Percentiles rank a stretch among this genome's conserved stretches.
phyloP scores from a whole-genome alignment of 2,888 invertebrate genomes.

The Orthosia gracilis region DNA sequence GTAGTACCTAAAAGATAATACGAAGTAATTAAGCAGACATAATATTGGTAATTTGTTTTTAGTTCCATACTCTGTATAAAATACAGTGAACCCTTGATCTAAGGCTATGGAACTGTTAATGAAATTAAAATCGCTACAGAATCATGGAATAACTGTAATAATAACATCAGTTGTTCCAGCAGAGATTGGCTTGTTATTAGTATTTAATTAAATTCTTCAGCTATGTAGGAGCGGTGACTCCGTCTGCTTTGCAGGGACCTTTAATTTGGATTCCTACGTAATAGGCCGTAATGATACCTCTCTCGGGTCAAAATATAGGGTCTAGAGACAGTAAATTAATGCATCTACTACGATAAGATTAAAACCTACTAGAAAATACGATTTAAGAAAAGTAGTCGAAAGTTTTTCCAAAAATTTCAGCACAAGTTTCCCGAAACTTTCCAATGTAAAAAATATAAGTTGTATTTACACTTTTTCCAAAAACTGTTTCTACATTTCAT shows the following conservation, averaged over 20 bases:
- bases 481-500: not conserved
- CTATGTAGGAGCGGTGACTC: conserved; percentile 59
- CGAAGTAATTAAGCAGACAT: conserved; percentile 36
- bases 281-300: conserved; percentile 60
- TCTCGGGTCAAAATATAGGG: conserved; percentile 43
- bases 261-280: conserved; percentile 73
- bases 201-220: conserved; percentile 73
- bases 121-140: conserved; percentile 54
- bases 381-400: not conserved
- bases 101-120: conserved; percentile 47
- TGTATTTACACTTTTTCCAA: not conserved
- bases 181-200: conserved; percentile 66
- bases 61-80: conserved; percentile 39
- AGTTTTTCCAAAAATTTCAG: not conserved
- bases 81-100: conserved; percentile 33
- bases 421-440: not conserved
- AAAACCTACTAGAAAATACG: not conserved
- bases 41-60: conserved; percentile 37
- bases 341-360: conserved; percentile 5
- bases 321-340: conserved; percentile 33
- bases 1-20: conserved; percentile 2
- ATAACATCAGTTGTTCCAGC: conserved; percentile 53
- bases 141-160: conserved; percentile 53
- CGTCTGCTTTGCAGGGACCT: conserved; percentile 66
- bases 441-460: conserved; percentile 1